A percentile compares a stretch with the other conserved stretches of the same genome.
These are phyloP conservation scores for Heliconius hermathena DNA, from an alignment of 1,140 invertebrate genomes.

Conservation along the genomic window DNA sequence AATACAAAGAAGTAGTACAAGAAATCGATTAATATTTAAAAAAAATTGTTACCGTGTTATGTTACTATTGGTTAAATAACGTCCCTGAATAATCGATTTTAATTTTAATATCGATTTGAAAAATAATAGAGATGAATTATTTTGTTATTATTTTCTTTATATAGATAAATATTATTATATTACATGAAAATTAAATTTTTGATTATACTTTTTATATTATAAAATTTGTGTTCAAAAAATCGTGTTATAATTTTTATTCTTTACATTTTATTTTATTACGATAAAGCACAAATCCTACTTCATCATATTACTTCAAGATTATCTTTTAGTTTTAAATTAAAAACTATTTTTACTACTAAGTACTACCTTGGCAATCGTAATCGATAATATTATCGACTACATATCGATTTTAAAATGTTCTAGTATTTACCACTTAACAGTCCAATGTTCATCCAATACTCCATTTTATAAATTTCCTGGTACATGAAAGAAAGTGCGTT, in stretches of 20 bases:
- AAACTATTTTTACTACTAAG: no score
- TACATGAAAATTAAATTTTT: no score
- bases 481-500: slow-evolving; percentile 8
- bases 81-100: slow-evolving; percentile 11
- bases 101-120: not conserved
- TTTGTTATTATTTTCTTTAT: not conserved
- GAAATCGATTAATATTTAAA: not conserved
- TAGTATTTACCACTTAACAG: slow-evolving; percentile 10
- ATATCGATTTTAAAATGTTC: slow-evolving; percentile 17
- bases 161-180: not conserved
- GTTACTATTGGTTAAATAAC: slow-evolving; percentile 14
- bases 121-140: not conserved
- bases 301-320: no score
- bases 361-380: not conserved
- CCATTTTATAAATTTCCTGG: not conserved
- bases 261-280: no score
- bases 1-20: not conserved
- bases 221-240: no score
- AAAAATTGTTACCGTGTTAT: slow-evolving; percentile 6
- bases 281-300: no score
- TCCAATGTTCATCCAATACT: slow-evolving; percentile 14
- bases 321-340: no score
- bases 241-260: no score
- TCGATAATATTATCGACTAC: slow-evolving; percentile 12
- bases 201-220: no score